Base-by-base conservation (phyloP, 2,888 invertebrate species). In the Drosophila fulvimacula region DNA sequence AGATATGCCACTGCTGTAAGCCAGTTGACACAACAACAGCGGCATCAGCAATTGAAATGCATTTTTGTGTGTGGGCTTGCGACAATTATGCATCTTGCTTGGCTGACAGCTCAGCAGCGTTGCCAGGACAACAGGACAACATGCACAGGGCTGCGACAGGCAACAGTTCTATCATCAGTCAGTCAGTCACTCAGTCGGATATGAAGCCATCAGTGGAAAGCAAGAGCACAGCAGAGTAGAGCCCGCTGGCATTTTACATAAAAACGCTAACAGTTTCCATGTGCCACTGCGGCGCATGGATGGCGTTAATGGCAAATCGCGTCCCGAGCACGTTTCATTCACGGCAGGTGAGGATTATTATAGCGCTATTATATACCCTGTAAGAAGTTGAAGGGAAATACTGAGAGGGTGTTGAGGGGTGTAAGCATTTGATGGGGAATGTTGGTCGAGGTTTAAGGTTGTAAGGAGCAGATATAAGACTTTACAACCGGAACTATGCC, bases 81-180 rank as follows among this genome's bases (percentile, higher is more conserved):
- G 70, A 81, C 83, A 83, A 83, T 83, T 85, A 83, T 83, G 81
- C 82, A 82, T 78, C 75, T 76, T 78, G 76, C 27, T 7, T 30
- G 27, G 27, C 27, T 30, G 27, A 30, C 82, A 82, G 82, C 69
- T 84, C 69, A 74, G 82, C 81, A 77, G 72, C 81, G 76, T 82
- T 80, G 70, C 74, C 76, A 64, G 69, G 46, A 61, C 61, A 32
- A 46, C 76, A 64, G 69, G 46, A 61, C 61, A 32, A 46, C 49
- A 10, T 24, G 10, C 53, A 59, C 30, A 41, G 24, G 57, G 56
- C 34, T 42, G 52, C 19, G 34, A 52, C 67, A 38, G 39, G 41
- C 52, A 38, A 46, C 57, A 62, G 69, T 55, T 52, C 36, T 49
- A 48, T 67, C 56, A 61, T 42, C 70, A 57, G 53, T 63, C 59